These are phyloP conservation scores for Metalampra italica DNA, from an alignment of 2,888 invertebrate species.

Conservation along the genomic window DNA sequence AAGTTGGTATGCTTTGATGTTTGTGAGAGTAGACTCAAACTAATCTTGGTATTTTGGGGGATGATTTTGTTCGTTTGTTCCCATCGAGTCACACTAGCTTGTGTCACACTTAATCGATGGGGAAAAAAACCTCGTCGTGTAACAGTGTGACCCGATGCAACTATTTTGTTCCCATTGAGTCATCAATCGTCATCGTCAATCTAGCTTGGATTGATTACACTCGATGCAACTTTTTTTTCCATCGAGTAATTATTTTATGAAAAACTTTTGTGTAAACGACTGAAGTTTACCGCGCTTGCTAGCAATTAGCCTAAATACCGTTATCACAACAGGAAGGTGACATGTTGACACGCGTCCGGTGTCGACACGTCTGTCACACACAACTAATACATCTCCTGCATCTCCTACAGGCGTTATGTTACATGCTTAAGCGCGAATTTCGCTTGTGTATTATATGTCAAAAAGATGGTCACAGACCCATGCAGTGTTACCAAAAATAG, in stretches of 20 bases:
- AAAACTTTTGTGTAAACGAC: neutral
- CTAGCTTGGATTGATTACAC: too few relatives aligned
- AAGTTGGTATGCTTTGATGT: neutral
- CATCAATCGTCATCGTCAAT: too few relatives aligned
- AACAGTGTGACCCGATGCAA: too few relatives aligned
- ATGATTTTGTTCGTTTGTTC: too few relatives aligned
- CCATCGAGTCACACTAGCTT: too few relatives aligned
- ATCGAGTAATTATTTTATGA: too few relatives aligned
- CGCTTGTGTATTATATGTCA: neutral
- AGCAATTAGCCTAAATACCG: conserved; percentile 23
- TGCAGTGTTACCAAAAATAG: conserved; percentile 1
- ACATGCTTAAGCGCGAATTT: neutral
- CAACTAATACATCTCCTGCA: conserved; percentile 1
- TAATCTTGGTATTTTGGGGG: too few relatives aligned
- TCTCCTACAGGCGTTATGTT: conserved; percentile 12
- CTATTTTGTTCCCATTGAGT: too few relatives aligned
- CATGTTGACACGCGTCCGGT: conserved; percentile 36
- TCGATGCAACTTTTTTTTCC: too few relatives aligned
- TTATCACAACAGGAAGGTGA: conserved; percentile 49
- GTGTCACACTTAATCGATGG: too few relatives aligned
- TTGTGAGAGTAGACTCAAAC: too few relatives aligned
- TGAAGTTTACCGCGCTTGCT: neutral
- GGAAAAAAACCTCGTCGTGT: too few relatives aligned
- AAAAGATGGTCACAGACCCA: neutral
- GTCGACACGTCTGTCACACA: conserved; percentile 25